Evolutionary conservation across 2,888 invertebrate species (phyloP).

Genomic region (Hypselothyrea guttata): DNA sequence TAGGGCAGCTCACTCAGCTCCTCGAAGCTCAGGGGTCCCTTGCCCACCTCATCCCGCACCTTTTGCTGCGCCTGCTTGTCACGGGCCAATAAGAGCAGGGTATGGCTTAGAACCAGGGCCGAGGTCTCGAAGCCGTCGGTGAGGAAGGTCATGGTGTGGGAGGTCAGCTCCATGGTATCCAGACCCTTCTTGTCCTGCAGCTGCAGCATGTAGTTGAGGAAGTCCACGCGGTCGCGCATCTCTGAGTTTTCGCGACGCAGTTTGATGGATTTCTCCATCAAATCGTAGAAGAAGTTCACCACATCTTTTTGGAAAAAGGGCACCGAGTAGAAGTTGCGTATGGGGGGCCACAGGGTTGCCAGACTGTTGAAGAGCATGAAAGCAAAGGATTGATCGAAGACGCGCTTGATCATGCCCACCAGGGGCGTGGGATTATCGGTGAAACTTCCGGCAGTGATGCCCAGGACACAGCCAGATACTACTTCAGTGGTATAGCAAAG

Average conservation of each 20-base stretch:
- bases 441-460: slow-evolving; percentile 82
- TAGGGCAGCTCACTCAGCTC: slow-evolving; percentile 73
- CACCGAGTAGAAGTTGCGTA: slow-evolving; percentile 68
- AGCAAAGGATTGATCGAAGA: slow-evolving; percentile 79
- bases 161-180: slow-evolving; percentile 54
- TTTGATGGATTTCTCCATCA: slow-evolving; percentile 70
- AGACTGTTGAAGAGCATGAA: no score
- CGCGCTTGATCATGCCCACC: slow-evolving; percentile 61
- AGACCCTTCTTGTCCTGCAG: slow-evolving; percentile 72
- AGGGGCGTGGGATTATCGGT: slow-evolving; percentile 75
- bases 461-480: slow-evolving; percentile 83
- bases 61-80: slow-evolving; percentile 64
- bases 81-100: slow-evolving; percentile 71
- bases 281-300: slow-evolving; percentile 80
- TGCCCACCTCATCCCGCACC: slow-evolving; percentile 70
- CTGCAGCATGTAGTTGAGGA: slow-evolving; percentile 78
- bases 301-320: slow-evolving; percentile 86
- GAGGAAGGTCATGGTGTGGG: slow-evolving; percentile 79
- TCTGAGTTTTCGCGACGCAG: slow-evolving; percentile 52
- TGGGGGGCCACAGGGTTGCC: no score
- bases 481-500: slow-evolving; percentile 82
- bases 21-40: slow-evolving; percentile 70
- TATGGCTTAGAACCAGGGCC: slow-evolving; percentile 65
- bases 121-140: slow-evolving; percentile 81
- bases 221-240: slow-evolving; percentile 73